Evolutionary conservation across 2,113 vertebrate genomes (phyloP).

Genomic region (Poecile atricapillus): DNA sequence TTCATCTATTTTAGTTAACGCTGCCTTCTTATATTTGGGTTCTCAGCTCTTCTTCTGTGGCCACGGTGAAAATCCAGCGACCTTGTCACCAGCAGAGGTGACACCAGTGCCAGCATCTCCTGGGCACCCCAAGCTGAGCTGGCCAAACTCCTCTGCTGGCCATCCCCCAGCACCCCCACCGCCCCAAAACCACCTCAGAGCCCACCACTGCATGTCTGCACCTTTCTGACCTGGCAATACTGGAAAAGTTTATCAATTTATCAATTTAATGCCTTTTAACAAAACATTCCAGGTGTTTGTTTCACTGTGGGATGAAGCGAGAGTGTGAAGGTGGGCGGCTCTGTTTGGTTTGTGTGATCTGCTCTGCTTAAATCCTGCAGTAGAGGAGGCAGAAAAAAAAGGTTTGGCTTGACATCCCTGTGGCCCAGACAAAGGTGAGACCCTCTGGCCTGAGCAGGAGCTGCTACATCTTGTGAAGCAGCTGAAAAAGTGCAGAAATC

Average conservation of each 20-base stretch:
- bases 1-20: background rate
- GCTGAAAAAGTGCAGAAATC: background rate
- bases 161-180: background rate
- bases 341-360: background rate
- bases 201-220: fast-evolving
- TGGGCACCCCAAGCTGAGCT: background rate
- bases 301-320: fast-evolving
- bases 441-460: background rate
- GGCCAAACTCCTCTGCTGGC: background rate
- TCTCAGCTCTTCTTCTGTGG: background rate
- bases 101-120: background rate
- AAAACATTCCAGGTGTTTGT: background rate
- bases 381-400: background rate
- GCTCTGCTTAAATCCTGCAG: background rate
- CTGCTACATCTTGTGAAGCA: background rate
- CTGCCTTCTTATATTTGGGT: background rate
- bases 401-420: background rate
- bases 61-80: background rate
- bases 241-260: background rate
- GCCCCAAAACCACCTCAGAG: background rate
- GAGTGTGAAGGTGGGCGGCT: background rate
- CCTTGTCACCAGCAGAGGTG: background rate
- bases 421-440: background rate
- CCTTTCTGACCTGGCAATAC: background rate
- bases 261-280: background rate